Conservation (phyloP, 1,140 invertebrate genomes). For the Cyclina sinensis region DNA sequence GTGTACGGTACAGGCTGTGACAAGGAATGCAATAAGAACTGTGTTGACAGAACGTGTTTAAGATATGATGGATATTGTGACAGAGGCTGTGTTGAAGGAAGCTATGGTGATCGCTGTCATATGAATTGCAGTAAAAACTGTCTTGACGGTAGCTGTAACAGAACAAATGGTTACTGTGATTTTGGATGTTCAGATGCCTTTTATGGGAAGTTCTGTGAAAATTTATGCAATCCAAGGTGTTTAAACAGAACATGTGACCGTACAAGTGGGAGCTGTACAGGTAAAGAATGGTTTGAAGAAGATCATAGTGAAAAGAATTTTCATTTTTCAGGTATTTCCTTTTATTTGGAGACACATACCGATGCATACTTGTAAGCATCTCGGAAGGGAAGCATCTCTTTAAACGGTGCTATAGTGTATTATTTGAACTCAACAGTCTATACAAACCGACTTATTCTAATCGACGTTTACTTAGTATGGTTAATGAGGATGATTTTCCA, state of each 20-base stretch:
- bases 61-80: slow-evolving; percentile 1
- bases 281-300: too few species aligned
- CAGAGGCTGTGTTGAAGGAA: not conserved
- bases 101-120: not conserved
- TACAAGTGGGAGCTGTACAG: not conserved
- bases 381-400: too few species aligned
- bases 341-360: too few species aligned
- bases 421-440: too few species aligned
- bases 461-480: too few species aligned
- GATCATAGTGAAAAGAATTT: too few species aligned
- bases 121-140: not conserved
- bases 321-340: too few species aligned
- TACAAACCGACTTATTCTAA: too few species aligned
- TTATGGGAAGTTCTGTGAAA: not conserved
- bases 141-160: not conserved
- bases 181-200: not conserved
- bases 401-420: too few species aligned
- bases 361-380: too few species aligned
- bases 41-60: not conserved
- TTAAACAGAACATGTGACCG: not conserved
- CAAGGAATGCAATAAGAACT: not conserved
- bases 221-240: not conserved
- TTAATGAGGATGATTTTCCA: too few species aligned
- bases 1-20: not conserved
- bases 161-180: not conserved